Base-by-base conservation (phyloP, 1,140 invertebrate species). In the Drosophila ohnishii region DNA sequence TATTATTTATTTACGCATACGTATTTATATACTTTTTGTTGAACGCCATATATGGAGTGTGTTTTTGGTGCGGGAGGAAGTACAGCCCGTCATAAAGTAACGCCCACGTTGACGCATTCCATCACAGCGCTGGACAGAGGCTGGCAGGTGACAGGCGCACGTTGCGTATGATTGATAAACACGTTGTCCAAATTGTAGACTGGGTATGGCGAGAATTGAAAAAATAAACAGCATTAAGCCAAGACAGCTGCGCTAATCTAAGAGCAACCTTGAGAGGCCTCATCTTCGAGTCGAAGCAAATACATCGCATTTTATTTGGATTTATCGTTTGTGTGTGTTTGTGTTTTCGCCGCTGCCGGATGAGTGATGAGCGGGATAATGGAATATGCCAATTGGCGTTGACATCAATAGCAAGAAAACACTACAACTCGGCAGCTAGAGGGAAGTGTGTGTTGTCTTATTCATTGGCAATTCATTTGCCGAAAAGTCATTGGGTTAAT, bases 111-210 rank as follows among this genome's bases (percentile, higher is more conserved):
- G 71, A 75, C 64, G 77, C 61, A 65, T 77, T 74, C 61, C 55
- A 56, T 65, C 72, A 57, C 42, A 76, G 35, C 19, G 35, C 62
- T 67, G 53, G 61, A 58, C 72, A 66, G 61, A 70, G 56, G 57
- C 42, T 75, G 75, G 58, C 77, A 76, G 74, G 63, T 87, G 79
- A 83, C 82, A 66, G 79, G 79, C 65, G 60, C 71, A 86, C 75
- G 60, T 65, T 75, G 79, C 82, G 82, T 82, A 86, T 86, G 79
- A 86, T 86, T 86, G 83, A 86, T 88, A 87, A 87, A 87, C 64
- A 63, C 48, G 65, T 75, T 76, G 77, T 55, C 71, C 80, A 71
- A 83, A 79, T 84, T 78, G 80, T 75, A 62, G 34, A 66, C 40
- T 9, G 34, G 48, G n/a, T 16, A 42, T 44, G 55, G 22, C 55